Evolutionary conservation across 2,888 invertebrate genomes (phyloP).

Genomic region (Drosophila histrio): DNA sequence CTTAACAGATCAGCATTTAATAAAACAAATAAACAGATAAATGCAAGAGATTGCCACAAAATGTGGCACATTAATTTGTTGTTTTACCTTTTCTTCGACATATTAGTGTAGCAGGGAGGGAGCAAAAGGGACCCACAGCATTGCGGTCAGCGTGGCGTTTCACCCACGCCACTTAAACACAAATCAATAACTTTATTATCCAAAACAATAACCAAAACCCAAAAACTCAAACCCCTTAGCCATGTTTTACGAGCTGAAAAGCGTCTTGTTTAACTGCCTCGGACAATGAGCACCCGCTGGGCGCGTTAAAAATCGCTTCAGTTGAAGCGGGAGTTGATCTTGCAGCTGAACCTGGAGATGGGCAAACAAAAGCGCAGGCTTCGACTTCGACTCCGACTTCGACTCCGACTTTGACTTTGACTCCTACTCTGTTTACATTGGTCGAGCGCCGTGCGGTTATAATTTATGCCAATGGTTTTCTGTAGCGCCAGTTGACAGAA

Average conservation of each 20-base stretch:
- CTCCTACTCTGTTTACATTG: conserved; percentile 51
- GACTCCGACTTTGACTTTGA: not conserved
- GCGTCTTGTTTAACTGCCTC: conserved; percentile 77
- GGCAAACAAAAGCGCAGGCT: conserved; percentile 10
- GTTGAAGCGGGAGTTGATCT: conserved; percentile 23
- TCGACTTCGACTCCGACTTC: not conserved
- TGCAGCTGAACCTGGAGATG: conserved; percentile 21
- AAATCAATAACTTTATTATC: conserved; percentile 76
- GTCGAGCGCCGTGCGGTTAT: conserved; percentile 56
- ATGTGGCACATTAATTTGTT: conserved; percentile 64
- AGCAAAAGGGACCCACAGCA: conserved; percentile 51
- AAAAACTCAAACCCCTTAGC: conserved; percentile 26
- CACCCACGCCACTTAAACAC: conserved; percentile 78
- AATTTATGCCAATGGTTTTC: conserved; percentile 65
- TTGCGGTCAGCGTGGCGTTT: conserved; percentile 22
- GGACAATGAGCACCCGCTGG: conserved; percentile 75
- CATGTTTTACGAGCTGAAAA: conserved; percentile 76
- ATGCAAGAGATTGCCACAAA: conserved; percentile 47
- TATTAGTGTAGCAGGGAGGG: not conserved
- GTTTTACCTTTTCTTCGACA: conserved; percentile 10
- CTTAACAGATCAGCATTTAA: conserved; percentile 72
- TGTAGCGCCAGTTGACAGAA: conserved; percentile 73
- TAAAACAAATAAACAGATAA: conserved; percentile 70
- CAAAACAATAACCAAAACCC: conserved; percentile 32
- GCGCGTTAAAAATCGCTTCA: conserved; percentile 75